Evolutionary conservation across 2,888 invertebrate species (phyloP).

Genomic region (Phyllotreta cruciferae): DNA sequence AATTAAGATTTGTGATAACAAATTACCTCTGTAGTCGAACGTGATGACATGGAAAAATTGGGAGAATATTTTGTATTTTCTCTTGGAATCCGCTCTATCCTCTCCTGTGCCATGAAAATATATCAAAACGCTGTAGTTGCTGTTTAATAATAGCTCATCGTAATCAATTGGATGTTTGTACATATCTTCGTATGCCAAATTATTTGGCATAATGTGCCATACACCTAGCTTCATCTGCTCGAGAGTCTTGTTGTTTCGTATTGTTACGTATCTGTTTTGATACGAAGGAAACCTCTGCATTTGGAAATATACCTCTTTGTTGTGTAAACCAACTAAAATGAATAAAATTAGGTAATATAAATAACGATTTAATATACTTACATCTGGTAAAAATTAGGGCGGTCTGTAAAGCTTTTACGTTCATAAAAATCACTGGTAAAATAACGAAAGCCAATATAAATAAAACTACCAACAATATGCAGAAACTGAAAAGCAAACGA

Average conservation of each 20-base stretch:
- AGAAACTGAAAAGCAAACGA: conserved; percentile 38
- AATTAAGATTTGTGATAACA: conserved; percentile 25
- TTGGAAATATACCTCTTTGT: conserved; percentile 43
- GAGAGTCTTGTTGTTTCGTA: conserved; percentile 50
- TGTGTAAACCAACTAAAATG: conserved; percentile 46
- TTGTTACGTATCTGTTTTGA: conserved; percentile 73
- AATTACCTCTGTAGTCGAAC: conserved; percentile 58
- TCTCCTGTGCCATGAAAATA: conserved; percentile 59
- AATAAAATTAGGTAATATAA: conserved; percentile 10
- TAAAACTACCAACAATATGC: conserved; percentile 49
- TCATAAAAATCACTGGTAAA: conserved; percentile 74
- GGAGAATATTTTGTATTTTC: conserved; percentile 77
- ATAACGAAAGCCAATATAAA: conserved; percentile 70
- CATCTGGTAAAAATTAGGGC: conserved; percentile 77
- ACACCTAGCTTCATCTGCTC: conserved; percentile 62
- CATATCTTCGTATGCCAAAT: conserved; percentile 63
- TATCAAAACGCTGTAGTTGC: conserved; percentile 53
- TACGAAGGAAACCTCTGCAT: conserved; percentile 66
- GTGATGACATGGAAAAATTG: conserved; percentile 58
- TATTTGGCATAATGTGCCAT: conserved; percentile 81
- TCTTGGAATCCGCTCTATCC: conserved; percentile 58
- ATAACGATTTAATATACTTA: conserved; percentile 60
- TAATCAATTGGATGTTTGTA: conserved; percentile 61
- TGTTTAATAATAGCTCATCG: conserved; percentile 63
- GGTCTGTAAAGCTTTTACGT: conserved; percentile 72